Conservation (phyloP, 2,888 invertebrate genomes). For the Chironomus tentans region DNA sequence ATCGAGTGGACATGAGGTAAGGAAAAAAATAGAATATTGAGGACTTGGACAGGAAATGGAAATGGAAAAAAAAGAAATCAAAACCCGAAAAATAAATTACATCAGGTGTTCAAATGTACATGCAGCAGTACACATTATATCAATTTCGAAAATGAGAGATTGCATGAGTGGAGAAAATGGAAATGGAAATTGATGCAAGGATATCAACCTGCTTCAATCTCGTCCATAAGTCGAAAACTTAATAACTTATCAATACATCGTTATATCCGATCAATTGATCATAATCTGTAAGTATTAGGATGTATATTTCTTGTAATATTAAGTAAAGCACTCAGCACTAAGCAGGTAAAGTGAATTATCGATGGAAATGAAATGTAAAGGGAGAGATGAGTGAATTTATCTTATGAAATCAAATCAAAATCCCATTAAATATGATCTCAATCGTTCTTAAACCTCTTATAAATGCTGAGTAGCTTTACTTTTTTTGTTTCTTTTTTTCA, state of each 20-base stretch:
- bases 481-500: not conserved
- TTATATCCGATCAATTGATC: constrained; percentile 25
- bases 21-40: not conserved
- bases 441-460: not conserved
- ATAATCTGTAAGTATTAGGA: not conserved
- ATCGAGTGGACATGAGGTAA: not conserved
- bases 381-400: not conserved
- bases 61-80: constrained; percentile 5
- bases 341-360: not conserved
- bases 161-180: not conserved
- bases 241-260: not conserved
- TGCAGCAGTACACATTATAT: no score
- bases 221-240: constrained; percentile 1
- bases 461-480: not conserved
- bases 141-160: not conserved
- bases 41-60: constrained; percentile 7
- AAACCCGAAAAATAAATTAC: constrained; percentile 7
- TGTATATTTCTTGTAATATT: not conserved
- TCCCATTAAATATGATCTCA: constrained; percentile 23
- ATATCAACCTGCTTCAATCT: no score
- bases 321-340: not conserved
- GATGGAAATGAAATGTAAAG: not conserved
- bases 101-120: constrained; percentile 14
- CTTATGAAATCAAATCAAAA: constrained; percentile 24
- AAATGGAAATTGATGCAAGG: not conserved